Percentiles rank a stretch among this genome's conserved stretches.
Evolutionary conservation across 2,888 invertebrate species (phyloP).

Genomic region (Rotaria macrura): DNA sequence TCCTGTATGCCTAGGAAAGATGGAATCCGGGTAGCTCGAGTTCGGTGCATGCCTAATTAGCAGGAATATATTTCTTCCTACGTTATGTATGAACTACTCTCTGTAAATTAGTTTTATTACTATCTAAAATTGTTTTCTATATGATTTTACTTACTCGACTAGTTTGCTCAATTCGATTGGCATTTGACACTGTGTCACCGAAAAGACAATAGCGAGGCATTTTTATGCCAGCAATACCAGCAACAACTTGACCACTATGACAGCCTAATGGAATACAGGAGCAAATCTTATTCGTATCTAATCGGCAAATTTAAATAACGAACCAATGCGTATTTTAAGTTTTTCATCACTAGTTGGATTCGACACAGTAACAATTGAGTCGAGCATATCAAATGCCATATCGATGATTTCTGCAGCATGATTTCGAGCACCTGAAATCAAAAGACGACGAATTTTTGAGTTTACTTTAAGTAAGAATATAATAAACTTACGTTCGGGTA

Average conservation of each 20-base stretch:
- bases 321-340: conserved; percentile 50
- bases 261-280: conserved; percentile 60
- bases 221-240: conserved; percentile 82
- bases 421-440: conserved; percentile 55
- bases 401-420: conserved; percentile 64
- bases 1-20: too few relatives aligned
- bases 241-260: conserved; percentile 80
- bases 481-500: conserved; percentile 64
- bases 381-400: conserved; percentile 91
- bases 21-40: too few relatives aligned
- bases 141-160: conserved; percentile 58
- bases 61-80: too few relatives aligned
- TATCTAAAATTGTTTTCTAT: too few relatives aligned
- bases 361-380: conserved; percentile 75
- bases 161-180: conserved; percentile 81
- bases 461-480: too few relatives aligned
- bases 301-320: neutral
- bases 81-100: too few relatives aligned
- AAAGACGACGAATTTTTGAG: too few relatives aligned
- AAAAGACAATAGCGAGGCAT: conserved; percentile 62
- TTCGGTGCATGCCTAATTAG: too few relatives aligned
- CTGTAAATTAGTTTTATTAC: too few relatives aligned
- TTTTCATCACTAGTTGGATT: conserved; percentile 66
- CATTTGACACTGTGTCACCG: conserved; percentile 80
- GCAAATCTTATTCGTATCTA: neutral